A percentile compares a stretch with the other conserved stretches of the same genome.
Conservation (phyloP, 2,797 vertebrate genomes). For the Poeciliopsis infans region DNA sequence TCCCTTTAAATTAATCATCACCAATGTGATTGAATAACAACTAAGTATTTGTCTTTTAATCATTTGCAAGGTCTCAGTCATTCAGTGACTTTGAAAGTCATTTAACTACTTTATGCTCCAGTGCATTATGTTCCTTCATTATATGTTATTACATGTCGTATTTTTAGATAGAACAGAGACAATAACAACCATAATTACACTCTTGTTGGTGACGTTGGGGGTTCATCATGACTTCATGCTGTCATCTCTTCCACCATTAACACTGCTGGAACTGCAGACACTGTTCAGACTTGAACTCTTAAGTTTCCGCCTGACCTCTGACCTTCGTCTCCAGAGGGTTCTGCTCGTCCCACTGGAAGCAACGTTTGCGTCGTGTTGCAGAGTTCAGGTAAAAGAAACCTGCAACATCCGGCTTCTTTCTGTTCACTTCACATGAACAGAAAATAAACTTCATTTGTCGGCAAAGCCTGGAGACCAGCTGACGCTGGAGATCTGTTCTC, state of each 20-base stretch:
- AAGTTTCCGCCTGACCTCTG: neutral
- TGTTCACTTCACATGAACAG: neutral
- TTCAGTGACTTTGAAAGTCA: too few species aligned
- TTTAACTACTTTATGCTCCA: too few species aligned
- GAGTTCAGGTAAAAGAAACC: neutral
- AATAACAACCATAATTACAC: too few species aligned
- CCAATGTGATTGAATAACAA: too few species aligned
- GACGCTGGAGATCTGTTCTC: conserved; percentile 11
- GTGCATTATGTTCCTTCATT: too few species aligned
- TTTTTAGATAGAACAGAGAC: too few species aligned
- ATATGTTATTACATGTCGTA: too few species aligned
- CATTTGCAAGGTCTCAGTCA: too few species aligned
- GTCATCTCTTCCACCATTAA: neutral
- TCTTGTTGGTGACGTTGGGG: neutral
- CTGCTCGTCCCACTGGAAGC: neutral
- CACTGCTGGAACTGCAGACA: neutral
- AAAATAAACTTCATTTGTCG: neutral
- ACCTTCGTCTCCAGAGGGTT: neutral
- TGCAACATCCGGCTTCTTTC: neutral
- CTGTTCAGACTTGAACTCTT: neutral
- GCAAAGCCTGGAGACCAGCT: neutral
- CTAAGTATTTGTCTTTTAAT: too few species aligned
- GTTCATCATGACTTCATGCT: neutral
- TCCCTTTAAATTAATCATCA: too few species aligned
- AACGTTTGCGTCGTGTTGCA: neutral